Base-by-base conservation (phyloP, 1,140 invertebrate species). In the Sycobia sp. region DNA sequence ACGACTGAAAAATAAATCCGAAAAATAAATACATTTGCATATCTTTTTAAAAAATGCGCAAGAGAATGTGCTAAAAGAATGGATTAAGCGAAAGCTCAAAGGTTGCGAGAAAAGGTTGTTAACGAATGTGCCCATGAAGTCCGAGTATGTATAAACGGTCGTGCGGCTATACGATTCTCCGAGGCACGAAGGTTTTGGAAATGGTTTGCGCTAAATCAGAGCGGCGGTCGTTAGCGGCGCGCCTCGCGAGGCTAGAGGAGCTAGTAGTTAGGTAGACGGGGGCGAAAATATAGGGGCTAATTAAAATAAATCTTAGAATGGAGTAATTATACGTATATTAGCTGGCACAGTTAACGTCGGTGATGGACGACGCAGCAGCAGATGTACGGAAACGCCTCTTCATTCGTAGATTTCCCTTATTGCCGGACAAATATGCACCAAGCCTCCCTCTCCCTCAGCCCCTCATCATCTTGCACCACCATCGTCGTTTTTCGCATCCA, bases 251-350 rank as follows among this genome's bases (percentile, higher is more conserved):
- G 10, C 27, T 11, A 18, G 46, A 62, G 47, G 8, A 18, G 29
- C 5, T 11, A 4, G 50, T 10, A n/a, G n/a, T n/a, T n/a, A n/a
- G n/a, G n/a, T n/a, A 23, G 41, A 20, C 16, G 50, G 53, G n/a
- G 9, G 32, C 9, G 27, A 80, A 81, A 78, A 81, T 80, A 73
- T 79, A 80, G 73, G 67, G 73, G 69, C 76, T 80, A 80, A 80
- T 80, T 82, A 81, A 82, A 82, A 82, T 82, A 82, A 82, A 82
- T 82, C 78, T 82, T 81, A 78, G 79, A 77, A 78, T 75, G 74
- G 79, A 81, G 78, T 81, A 80, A 82, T 82, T 82, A 82, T 82
- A 82, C 78, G 78, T 81, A 77, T 82, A 82, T 82, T 82, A 82
- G 80, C 78, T 73, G 63, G 74, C 68, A 71, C 65, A 66, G 74